Conservation (phyloP, 2,888 invertebrate species). For the Lochmaea crataegi region DNA sequence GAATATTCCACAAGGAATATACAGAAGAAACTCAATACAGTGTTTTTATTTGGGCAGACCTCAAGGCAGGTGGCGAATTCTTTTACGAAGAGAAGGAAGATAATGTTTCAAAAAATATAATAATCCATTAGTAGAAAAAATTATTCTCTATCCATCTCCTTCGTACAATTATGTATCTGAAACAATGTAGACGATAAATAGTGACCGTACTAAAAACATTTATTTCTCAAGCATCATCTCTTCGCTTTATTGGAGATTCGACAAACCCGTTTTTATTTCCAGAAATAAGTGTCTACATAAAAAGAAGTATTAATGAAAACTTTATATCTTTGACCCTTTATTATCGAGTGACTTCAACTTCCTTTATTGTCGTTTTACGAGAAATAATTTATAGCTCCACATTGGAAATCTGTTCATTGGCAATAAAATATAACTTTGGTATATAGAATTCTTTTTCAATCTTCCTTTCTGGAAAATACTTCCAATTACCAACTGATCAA, state of each 20-base stretch:
- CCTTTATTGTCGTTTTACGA: not conserved
- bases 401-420: not conserved
- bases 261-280: constrained; percentile 4
- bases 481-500: too few species aligned
- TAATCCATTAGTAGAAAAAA: too few species aligned
- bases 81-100: too few species aligned
- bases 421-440: constrained; percentile 4
- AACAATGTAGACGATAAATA: not conserved
- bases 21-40: too few species aligned
- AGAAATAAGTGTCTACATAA: not conserved
- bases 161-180: too few species aligned
- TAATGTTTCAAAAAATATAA: too few species aligned
- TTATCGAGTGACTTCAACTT: not conserved
- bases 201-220: not conserved
- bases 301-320: constrained; percentile 2
- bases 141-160: too few species aligned
- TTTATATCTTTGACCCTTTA: not conserved
- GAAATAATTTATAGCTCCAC: not conserved
- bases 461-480: not conserved
- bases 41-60: too few species aligned
- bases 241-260: not conserved
- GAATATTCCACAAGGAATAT: too few species aligned
- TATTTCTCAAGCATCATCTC: too few species aligned
- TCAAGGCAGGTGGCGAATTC: too few species aligned
- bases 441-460: not conserved